Evolutionary conservation across 2,113 vertebrate species (phyloP).

Genomic region (Barbus barbus): DNA sequence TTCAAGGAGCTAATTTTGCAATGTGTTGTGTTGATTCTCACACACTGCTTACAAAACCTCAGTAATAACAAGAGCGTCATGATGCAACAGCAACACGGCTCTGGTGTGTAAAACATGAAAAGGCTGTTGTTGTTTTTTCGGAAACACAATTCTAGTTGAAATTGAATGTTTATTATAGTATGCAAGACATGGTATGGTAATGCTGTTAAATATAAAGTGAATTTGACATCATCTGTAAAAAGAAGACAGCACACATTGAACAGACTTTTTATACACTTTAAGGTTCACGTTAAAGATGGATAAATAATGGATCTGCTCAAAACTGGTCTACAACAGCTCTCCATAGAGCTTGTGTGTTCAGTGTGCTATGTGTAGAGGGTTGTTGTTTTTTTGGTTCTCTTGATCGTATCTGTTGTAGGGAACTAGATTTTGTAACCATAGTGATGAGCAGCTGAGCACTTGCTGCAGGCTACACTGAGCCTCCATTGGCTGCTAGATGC

Average conservation of each 20-base stretch:
- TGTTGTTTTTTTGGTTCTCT: constrained; percentile 28
- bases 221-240: not conserved
- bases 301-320: not conserved
- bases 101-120: too few species aligned
- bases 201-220: not conserved
- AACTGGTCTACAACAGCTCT: not conserved
- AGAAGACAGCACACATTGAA: not conserved
- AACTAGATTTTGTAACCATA: constrained; percentile 60
- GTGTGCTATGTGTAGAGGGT: not conserved
- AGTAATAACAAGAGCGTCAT: too few species aligned
- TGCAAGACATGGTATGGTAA: not conserved
- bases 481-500: constrained; percentile 59
- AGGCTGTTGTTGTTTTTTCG: not conserved
- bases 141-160: not conserved
- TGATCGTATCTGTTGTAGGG: constrained; percentile 46
- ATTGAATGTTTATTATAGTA: not conserved
- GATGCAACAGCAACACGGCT: not conserved
- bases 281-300: not conserved
- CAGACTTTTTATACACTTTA: not conserved
- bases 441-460: constrained; percentile 60
- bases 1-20: not conserved
- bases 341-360: not conserved
- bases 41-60: too few species aligned
- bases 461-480: constrained; percentile 53
- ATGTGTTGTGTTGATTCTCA: not conserved